Conservation (phyloP, 2,888 invertebrate genomes). For the Acanthoscelides obtectus region DNA sequence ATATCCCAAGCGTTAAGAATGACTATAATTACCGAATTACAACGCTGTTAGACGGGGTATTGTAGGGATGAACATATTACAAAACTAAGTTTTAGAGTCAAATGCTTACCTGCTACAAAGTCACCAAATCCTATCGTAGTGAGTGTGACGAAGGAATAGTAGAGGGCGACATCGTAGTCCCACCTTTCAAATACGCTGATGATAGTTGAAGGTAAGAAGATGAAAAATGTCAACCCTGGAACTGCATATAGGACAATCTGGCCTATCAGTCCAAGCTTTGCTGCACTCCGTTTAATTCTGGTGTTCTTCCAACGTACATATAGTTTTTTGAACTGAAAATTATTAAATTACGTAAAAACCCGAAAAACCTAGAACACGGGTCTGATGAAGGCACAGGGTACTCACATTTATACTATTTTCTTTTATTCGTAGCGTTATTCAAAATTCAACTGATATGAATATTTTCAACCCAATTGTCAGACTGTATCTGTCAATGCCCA, state of each 20-base stretch:
- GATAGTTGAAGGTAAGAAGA: constrained; percentile 78
- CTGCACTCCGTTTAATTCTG: constrained; percentile 60
- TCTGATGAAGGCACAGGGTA: too few species aligned
- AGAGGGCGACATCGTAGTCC: constrained; percentile 78
- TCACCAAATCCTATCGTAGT: constrained; percentile 94
- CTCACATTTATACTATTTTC: too few species aligned
- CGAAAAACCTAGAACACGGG: too few species aligned
- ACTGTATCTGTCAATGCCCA: too few species aligned
- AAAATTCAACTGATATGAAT: too few species aligned
- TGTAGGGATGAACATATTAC: too few species aligned
- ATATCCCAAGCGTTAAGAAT: too few species aligned
- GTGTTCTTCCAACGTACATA: constrained; percentile 76
- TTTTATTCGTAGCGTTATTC: too few species aligned
- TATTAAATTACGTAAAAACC: background rate
- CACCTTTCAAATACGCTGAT: constrained; percentile 83
- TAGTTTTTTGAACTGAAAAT: constrained; percentile 64
- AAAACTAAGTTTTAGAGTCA: too few species aligned
- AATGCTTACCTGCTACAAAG: constrained; percentile 78
- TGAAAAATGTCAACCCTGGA: constrained; percentile 84
- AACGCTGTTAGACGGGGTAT: too few species aligned
- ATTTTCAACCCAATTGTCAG: too few species aligned
- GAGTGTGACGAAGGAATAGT: constrained; percentile 82
- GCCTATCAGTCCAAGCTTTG: constrained; percentile 66
- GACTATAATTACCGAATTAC: too few species aligned
- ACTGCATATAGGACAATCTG: constrained; percentile 80